Percentiles rank a stretch among this genome's conserved stretches.
Evolutionary conservation across 2,113 vertebrate species (phyloP).

Genomic region (Progne subis): DNA sequence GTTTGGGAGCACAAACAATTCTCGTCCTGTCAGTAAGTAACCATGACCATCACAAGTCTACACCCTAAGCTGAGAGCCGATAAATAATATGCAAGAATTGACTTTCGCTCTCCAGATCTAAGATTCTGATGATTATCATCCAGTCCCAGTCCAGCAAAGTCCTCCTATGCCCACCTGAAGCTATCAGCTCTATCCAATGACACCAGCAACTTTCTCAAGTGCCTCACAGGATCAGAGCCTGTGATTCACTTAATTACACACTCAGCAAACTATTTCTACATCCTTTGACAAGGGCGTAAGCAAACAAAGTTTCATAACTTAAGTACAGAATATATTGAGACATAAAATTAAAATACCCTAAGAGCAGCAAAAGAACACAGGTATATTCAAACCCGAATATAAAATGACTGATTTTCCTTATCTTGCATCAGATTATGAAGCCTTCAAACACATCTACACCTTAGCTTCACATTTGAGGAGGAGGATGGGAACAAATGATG

Average conservation of each 20-base stretch:
- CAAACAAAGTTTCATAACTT: neutral
- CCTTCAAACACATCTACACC: neutral
- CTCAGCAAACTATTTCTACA: constrained; percentile 32
- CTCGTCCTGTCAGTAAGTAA: neutral
- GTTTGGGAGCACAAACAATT: neutral
- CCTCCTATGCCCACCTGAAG: neutral
- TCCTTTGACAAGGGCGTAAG: neutral
- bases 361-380: neutral
- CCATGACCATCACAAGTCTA: neutral
- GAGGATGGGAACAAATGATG: rapidly evolving
- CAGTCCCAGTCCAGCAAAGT: neutral
- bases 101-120: neutral
- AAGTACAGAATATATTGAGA: neutral
- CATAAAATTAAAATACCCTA: neutral
- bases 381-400: neutral
- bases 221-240: neutral
- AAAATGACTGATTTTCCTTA: neutral
- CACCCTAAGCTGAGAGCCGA: rapidly evolving
- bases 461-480: neutral
- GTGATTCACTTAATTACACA: constrained; percentile 51
- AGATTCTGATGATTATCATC: neutral
- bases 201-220: neutral
- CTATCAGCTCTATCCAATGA: neutral
- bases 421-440: neutral
- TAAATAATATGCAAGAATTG: neutral